phyloP scores from a whole-genome alignment of 2,113 vertebrate genomes.

The Mastomys coucha region DNA sequence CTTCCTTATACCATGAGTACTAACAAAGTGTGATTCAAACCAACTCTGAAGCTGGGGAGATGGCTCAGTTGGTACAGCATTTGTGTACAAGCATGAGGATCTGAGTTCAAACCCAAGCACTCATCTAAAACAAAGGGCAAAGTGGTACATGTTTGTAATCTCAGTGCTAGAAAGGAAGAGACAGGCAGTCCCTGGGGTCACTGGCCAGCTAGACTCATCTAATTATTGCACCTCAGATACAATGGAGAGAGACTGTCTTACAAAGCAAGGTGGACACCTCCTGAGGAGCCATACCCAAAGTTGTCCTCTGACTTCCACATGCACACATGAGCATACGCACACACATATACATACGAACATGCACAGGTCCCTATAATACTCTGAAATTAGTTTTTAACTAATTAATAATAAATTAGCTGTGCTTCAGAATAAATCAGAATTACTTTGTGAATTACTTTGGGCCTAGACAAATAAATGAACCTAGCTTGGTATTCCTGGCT shows the following conservation, averaged over 20 bases:
- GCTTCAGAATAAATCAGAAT: slow-evolving; percentile 30
- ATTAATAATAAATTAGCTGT: not conserved
- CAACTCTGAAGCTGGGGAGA: not conserved
- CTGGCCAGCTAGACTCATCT: not conserved
- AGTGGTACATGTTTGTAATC: not conserved
- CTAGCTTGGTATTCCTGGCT: not conserved
- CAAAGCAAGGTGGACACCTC: not conserved
- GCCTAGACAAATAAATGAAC: slow-evolving; percentile 1
- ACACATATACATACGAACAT: not conserved
- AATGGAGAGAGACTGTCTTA: not conserved
- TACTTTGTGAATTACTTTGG: slow-evolving; percentile 34
- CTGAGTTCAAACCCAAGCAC: not conserved
- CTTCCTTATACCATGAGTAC: not conserved
- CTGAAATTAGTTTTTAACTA: not conserved
- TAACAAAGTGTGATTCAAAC: not conserved
- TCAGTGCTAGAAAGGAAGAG: not conserved
- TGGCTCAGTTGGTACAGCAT: not conserved
- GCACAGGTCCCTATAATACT: too few relatives aligned
- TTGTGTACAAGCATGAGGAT: not conserved
- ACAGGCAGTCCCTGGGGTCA: not conserved
- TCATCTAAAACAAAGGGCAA: not conserved
- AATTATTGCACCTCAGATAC: not conserved
- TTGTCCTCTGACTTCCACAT: not conserved
- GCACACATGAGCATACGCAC: not conserved
- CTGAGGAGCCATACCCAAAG: not conserved